Base-by-base conservation (phyloP, 2,113 vertebrate genomes). In the Xiphophorus hellerii region DNA sequence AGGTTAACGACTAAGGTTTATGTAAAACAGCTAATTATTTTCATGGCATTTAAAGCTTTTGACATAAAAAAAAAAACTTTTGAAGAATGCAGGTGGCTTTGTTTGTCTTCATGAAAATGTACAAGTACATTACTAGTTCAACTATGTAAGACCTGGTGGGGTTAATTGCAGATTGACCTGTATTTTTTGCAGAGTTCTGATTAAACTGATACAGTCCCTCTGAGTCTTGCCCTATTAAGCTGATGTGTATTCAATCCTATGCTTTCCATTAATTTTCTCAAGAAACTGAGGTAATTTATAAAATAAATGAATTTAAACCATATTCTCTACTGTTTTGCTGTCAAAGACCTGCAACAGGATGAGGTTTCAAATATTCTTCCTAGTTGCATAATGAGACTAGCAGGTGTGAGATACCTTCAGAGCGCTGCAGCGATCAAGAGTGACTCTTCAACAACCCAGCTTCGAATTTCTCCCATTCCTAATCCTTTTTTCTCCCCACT, bases 131-230 rank as follows among this genome's bases (percentile, higher is more conserved):
- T n/a, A 25, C 27, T 48, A 15, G 35, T 69, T 85, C 61, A 89
- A 85, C 76, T 69, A 87, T 58, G 30, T 76, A 80, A 82, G 64
- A 76, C 37, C 73, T 76, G 66, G 35, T 72, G 61, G 67, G 84
- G 81, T 91, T 89, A 89, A 92, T 80, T 88, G 84, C 83, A 87
- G 90, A 88, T 86, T 91, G 87, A 82, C 89, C 83, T 77, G 84
- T 58, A 87, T 93, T 90, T 93, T 89, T 78, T 13, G 0, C 37
- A 62, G 37, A 66, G 76, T 75, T 76, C 73, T 81, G 81, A 86
- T 90, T 89, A 85, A 91, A 89, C 80, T 29, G 81, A 84, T 84
- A 84, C 27, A 1, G 73, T 78, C 67, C 39, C n/a, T 73, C 39
- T 35, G 74, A 61, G 73, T 86, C 60, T 79, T 82, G 69, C 48